Evolutionary conservation across 2,113 vertebrate species (phyloP).

Genomic region (Rhea pennata): DNA sequence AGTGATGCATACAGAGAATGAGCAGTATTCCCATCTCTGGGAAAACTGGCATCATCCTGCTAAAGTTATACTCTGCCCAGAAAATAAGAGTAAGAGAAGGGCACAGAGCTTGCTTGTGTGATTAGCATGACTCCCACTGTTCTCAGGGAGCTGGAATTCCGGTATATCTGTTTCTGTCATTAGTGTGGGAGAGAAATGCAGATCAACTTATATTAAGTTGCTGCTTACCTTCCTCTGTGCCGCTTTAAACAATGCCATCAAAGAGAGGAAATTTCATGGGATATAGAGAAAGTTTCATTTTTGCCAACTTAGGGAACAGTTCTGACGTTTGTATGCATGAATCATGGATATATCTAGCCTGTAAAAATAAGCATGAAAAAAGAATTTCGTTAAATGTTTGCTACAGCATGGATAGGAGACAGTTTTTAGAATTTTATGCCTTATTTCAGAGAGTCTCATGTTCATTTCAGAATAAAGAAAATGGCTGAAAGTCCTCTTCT

Average conservation of each 20-base stretch:
- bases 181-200: neutral
- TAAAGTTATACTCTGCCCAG: neutral
- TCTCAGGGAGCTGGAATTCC: neutral
- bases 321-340: fast-evolving
- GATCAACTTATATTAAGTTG: neutral
- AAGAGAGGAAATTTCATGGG: neutral
- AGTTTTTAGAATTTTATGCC: neutral
- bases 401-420: neutral
- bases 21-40: neutral
- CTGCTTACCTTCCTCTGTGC: neutral
- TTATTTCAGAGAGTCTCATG: neutral
- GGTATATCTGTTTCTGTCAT: neutral
- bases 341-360: neutral
- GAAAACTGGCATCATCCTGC: neutral
- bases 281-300: neutral
- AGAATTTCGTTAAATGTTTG: neutral
- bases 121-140: fast-evolving
- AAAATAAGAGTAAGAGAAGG: neutral
- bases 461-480: neutral
- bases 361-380: neutral
- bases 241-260: neutral
- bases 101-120: neutral
- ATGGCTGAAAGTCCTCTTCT: constrained; percentile 24
- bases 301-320: neutral
- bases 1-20: neutral